Evolutionary conservation across 2,797 vertebrate species (phyloP), one percentile per base, ranked within the genome.

Genomic region (Eupleurogrammus muticus): DNA sequence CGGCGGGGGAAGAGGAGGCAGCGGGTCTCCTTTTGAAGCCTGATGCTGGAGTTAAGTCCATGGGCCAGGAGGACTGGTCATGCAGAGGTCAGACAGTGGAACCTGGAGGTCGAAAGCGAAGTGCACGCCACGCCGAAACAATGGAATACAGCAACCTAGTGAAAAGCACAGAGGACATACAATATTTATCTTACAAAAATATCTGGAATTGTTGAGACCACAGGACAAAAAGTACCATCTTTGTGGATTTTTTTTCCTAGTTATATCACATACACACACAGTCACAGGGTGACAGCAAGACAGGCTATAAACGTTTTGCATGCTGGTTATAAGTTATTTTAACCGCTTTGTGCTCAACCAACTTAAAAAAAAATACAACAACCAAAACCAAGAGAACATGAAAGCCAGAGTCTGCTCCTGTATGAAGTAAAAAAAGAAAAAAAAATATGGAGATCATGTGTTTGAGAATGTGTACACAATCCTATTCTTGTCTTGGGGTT

Each of bases 1-100:
- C 83, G 68, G 69, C 56, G 21, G 89, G 65, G 5, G 86, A 78
- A 60, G 84, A 90, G 48, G 86, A 70, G 52, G 79, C 74, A 70
- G 75, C 60, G n/a, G 85, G 81, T 79, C 87, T 90, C 81, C 84
- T 74, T 87, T 90, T 94, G 71, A 90, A 89, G 87, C 79, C 85
- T 58, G 74, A 74, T 20, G 84, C 76, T 70, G 73, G 67, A 70
- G 81, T 80, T 73, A 89, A 84, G 82, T 90, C 87, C 91, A 92
- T 89, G 83, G 70, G 81, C 70, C 64, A 71, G 64, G 64, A 52
- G 69, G 68, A 42, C 46, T 57, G 64, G 66, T 66, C 61, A 47
- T 40, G 42, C 51, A 66, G 71, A 55, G 48, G 49, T 55, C 74
- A 76, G 57, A 61, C 24, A 51, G 58, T 3, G 34, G 64, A 56